Base-by-base conservation (phyloP, 2,888 invertebrate species). In the Euclidia mi region DNA sequence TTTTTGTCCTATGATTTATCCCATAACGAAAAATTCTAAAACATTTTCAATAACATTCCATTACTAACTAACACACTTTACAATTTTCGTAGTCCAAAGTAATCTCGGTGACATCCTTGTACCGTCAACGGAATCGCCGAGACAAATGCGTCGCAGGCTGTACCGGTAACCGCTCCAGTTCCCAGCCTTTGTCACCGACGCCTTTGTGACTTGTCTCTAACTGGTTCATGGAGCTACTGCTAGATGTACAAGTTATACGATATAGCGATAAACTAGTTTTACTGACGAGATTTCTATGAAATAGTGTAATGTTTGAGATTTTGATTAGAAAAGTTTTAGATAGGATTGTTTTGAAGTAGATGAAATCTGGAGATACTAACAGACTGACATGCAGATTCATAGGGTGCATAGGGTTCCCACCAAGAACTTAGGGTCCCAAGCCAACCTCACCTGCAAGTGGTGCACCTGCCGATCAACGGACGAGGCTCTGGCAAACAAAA, bases 161-260 rank as follows among this genome's bases (percentile, higher is more conserved):
- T 83, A 82, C 79, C 82, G 84, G 84, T 84, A 78, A 78, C 80
- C 81, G 88, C 76, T 84, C 86, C 60, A 86, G 84, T 87, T 88
- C 87, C 79, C 88, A 88, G 73, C 81, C 84, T 74, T 81, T 83
- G 85, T 84, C 80, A 78, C 65, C 56, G 59, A 65, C 61, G 67
- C 70, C 79, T 84, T 83, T 85, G 83, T 81, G 74, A 76, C 72
- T 81, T 70, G 78, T 70, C 76, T 76, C 59, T 81, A 85, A 87
- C 81, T 87, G 79, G 80, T 82, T 81, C 81, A 85, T 71, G 74
- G 56, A 66, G 75, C 72, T 78, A 74, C 78, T 45, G 60, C 50
- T 76, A 75, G 56, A 58, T 43, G 71, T 58, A 53, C 56, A 63
- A 74, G 45, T 45, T 32, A 37, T 11, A 38, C 7, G 38, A 43